Base-by-base conservation (phyloP, 1,140 invertebrate species). In the Caerostris darwini region DNA sequence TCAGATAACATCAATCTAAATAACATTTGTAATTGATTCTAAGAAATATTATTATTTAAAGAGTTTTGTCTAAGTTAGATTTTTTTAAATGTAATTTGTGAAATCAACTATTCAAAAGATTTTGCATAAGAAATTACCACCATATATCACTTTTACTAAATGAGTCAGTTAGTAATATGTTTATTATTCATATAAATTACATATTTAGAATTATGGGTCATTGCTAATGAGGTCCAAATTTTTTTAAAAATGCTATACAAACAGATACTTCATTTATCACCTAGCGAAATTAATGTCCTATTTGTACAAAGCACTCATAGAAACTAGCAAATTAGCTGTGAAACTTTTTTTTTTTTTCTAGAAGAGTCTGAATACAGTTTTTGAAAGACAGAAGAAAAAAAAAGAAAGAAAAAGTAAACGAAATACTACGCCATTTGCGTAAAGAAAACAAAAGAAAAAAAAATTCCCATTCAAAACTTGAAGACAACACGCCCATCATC, bases 401-500 rank as follows among this genome's bases (percentile, higher is more conserved):
- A 53, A 50, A 8, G 3, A 34, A 50, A 71, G 7, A 34, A 69
- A 19, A 5, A n/a, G 17, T 2, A 6, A 71, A 50, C 8, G 10
- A 50, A 77, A 77, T 77, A 85, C 54, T 34, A 85, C 57, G 7
- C n/a, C n/a, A 58, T 14, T 17, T 12, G 56, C 57, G 54, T 19
- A n/a, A 85, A 85, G 54, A 85, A n/a, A 85, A 56, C n/a, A 57
- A n/a, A n/a, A 58, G 58, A 58, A 0, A 57, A 34, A 57, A 58
- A 85, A 59, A 58, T 59, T 85, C n/a, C 57, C 83, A 85, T 85
- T 85, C 83, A 85, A 58, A 57, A 85, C 54, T 59, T 59, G 17
- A 58, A 85, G 17, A 59, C 56, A 5, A 19, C 86, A 83, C 90
- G 61, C 90, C 82, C 59, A 61, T 85, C 77, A 92, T 64, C 82